Conservation (phyloP, 2,797 vertebrate species). For the Rhinogobio ventralis region DNA sequence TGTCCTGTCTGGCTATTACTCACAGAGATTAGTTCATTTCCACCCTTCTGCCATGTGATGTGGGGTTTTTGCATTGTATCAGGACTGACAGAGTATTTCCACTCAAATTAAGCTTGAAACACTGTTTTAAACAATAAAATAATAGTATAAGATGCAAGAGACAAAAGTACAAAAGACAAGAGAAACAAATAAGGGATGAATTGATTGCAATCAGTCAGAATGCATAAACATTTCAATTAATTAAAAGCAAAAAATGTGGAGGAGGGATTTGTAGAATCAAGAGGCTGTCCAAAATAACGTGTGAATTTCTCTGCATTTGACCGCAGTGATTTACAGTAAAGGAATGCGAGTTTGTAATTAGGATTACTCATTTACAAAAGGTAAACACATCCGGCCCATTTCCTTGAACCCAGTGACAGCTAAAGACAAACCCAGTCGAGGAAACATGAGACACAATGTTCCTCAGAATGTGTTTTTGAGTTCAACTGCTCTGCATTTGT, state of each 20-base stretch:
- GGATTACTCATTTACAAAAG: slow-evolving; percentile 75
- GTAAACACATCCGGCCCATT: slow-evolving; percentile 63
- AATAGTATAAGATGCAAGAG: too few species aligned
- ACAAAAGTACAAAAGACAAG: background rate
- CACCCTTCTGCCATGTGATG: background rate
- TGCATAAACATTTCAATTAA: background rate
- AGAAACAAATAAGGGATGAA: too few species aligned
- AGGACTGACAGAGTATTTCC: background rate
- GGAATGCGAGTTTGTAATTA: slow-evolving; percentile 23
- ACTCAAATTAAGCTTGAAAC: background rate
- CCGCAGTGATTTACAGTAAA: slow-evolving; percentile 50
- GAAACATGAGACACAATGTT: slow-evolving; percentile 37
- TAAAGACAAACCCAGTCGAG: slow-evolving; percentile 59
- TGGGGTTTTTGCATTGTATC: too few species aligned
- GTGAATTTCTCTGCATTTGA: background rate
- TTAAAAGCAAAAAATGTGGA: background rate
- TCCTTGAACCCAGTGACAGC: slow-evolving; percentile 66
- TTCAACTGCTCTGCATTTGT: background rate
- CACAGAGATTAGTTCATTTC: background rate
- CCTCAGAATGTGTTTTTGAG: slow-evolving; percentile 3
- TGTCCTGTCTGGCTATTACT: background rate
- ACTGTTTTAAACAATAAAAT: background rate
- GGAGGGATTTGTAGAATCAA: background rate
- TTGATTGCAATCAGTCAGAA: background rate
- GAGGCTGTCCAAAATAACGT: background rate